Conservation (phyloP, 2,888 invertebrate genomes). For the Calliopum simillimum region DNA sequence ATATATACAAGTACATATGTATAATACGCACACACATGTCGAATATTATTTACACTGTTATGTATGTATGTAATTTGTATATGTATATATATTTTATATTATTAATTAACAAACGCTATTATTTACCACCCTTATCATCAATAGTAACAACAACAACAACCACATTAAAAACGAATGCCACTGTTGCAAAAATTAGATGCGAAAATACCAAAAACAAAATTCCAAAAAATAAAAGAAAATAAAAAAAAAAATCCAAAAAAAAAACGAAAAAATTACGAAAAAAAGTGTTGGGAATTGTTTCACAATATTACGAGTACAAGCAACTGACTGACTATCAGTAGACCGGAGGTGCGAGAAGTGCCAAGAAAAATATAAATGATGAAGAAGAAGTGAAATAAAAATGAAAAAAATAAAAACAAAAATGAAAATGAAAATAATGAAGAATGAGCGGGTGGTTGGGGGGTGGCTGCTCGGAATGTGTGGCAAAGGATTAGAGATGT, state of each 20-base stretch:
- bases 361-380: conserved; percentile 42
- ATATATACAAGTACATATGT: too few relatives aligned
- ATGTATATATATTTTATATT: neutral
- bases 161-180: conserved; percentile 5
- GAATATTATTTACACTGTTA: too few relatives aligned
- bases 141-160: neutral
- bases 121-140: conserved; percentile 3
- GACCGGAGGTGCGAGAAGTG: conserved; percentile 38
- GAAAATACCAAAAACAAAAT: conserved; percentile 19
- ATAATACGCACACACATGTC: too few relatives aligned
- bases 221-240: neutral
- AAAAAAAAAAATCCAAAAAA: neutral
- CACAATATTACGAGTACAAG: conserved; percentile 32
- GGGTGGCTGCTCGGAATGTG: neutral
- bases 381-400: conserved; percentile 24
- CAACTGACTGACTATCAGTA: neutral
- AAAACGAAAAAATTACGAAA: conserved; percentile 6
- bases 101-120: conserved; percentile 16
- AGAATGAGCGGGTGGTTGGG: conserved; percentile 35
- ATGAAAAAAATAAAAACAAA: conserved; percentile 12
- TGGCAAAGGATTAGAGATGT: neutral
- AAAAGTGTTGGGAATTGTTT: conserved; percentile 41
- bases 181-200: conserved; percentile 21
- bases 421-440: conserved; percentile 35
- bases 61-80: too few relatives aligned